Conservation (phyloP, 2,113 vertebrate genomes). For the Ochotona princeps region DNA sequence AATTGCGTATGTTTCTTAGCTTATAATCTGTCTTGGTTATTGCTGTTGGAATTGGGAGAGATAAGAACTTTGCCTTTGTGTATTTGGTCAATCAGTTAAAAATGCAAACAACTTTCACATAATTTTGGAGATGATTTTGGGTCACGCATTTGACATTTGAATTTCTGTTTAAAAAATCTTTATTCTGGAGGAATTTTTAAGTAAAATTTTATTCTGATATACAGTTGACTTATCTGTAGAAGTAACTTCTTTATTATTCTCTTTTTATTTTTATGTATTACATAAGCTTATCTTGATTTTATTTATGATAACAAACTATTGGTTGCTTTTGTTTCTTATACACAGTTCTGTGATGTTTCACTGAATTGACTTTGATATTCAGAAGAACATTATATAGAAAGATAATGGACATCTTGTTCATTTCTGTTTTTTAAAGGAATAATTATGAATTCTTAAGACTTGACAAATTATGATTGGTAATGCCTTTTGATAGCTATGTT, state of each 20-base stretch:
- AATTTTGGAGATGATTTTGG: conserved; percentile 52
- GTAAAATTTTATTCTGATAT: not conserved
- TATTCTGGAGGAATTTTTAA: not conserved
- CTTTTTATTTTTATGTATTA: not conserved
- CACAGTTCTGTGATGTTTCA: not conserved
- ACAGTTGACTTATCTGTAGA: not conserved
- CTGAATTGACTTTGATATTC: not conserved
- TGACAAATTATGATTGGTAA: not conserved
- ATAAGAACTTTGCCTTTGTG: conserved; percentile 43
- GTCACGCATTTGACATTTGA: conserved; percentile 38
- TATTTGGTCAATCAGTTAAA: conserved; percentile 62
- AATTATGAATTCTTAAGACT: not conserved
- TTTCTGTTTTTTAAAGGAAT: conserved; percentile 13
- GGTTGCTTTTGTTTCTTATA: not conserved
- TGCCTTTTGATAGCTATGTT: not conserved
- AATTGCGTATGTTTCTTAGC: conserved; percentile 38
- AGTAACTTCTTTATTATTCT: not conserved
- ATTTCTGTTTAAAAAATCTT: conserved; percentile 46
- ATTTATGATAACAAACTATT: not conserved
- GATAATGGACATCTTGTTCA: not conserved
- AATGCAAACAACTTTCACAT: conserved; percentile 34
- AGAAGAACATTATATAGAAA: not conserved
- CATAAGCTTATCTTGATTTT: not conserved
- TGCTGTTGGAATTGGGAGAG: conserved; percentile 35
- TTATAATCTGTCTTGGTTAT: conserved; percentile 40